Evolutionary conservation across 2,888 invertebrate genomes (phyloP).

Genomic region (Drosophila rellima): DNA sequence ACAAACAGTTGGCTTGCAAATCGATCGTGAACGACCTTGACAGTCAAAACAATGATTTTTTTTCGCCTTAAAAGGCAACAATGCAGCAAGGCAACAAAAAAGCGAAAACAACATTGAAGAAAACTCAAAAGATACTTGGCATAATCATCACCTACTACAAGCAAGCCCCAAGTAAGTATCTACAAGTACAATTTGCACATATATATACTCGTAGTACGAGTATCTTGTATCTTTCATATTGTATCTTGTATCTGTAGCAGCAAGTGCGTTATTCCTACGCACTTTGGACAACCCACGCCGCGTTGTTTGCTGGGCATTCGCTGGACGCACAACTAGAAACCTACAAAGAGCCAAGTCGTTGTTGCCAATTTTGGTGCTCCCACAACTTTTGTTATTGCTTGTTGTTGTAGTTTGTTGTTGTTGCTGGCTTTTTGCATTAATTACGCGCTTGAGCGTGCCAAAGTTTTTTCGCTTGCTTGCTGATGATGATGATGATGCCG

Average conservation of each 20-base stretch:
- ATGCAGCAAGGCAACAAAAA: conserved; percentile 31
- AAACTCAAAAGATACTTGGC: conserved; percentile 46
- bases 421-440: conserved; percentile 70
- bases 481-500: conserved; percentile 44
- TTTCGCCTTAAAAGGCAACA: conserved; percentile 66
- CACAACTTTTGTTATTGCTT: conserved; percentile 59
- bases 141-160: conserved; percentile 52
- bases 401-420: conserved; percentile 27
- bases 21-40: conserved; percentile 73
- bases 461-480: conserved; percentile 56
- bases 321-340: conserved; percentile 38
- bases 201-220: no score
- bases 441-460: conserved; percentile 80
- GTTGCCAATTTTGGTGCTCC: conserved; percentile 77
- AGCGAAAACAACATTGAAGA: conserved; percentile 16
- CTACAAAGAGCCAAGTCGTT: conserved; percentile 55
- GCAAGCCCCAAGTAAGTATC: conserved; percentile 35
- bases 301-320: conserved; percentile 24
- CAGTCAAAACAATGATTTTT: conserved; percentile 71
- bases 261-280: conserved; percentile 58
- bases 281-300: conserved; percentile 19
- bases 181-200: conserved; percentile 25
- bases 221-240: conserved; percentile 16
- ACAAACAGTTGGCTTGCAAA: conserved; percentile 57
- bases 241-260: conserved; percentile 39